Percentiles rank a stretch among this genome's conserved stretches.
Conservation (phyloP, 2,797 vertebrate genomes). For the Enoplosus armatus region DNA sequence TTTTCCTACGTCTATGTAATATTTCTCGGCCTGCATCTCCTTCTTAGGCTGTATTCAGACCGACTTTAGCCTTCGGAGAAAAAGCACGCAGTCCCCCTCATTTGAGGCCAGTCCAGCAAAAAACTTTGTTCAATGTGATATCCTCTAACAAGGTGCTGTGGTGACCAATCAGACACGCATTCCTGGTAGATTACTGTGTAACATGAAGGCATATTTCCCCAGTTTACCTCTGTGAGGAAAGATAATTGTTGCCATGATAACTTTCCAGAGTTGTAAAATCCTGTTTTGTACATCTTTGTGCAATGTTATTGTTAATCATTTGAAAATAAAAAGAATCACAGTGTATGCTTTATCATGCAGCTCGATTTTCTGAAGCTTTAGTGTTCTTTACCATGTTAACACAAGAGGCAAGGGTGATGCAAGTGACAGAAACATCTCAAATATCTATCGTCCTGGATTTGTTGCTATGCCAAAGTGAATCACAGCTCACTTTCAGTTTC, state of each 20-base stretch:
- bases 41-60: not conserved
- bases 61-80: not conserved
- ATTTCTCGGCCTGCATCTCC: not conserved
- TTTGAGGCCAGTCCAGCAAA: not conserved
- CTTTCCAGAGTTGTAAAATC: not conserved
- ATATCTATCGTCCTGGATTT: not conserved
- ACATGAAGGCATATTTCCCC: no score
- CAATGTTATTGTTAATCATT: not conserved
- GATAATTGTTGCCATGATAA: not conserved
- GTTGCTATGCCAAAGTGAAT: not conserved
- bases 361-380: not conserved
- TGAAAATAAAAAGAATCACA: not conserved
- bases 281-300: not conserved
- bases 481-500: not conserved
- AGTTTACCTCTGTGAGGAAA: not conserved
- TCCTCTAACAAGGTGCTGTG: not conserved
- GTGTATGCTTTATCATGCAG: constrained; percentile 26
- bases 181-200: no score
- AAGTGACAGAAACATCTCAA: not conserved
- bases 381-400: not conserved
- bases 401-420: not conserved
- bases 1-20: not conserved
- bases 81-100: not conserved
- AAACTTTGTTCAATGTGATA: not conserved
- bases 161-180: not conserved